phyloP scores from a whole-genome alignment of 2,113 vertebrate species.

The Phalacrocorax brasilianus region DNA sequence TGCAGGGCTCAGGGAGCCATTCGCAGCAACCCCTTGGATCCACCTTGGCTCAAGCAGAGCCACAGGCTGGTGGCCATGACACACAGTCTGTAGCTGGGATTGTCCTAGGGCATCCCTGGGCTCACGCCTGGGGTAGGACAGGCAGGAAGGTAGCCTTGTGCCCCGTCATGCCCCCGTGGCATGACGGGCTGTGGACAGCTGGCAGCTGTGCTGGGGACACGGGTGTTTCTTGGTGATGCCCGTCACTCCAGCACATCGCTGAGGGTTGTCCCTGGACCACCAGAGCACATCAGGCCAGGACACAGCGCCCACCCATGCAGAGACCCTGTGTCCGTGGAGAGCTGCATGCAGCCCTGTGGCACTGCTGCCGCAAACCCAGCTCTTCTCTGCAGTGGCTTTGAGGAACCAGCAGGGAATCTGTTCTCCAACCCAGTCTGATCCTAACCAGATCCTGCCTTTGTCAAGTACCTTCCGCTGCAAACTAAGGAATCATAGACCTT shows the following conservation, averaged over 20 bases:
- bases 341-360: fast-evolving
- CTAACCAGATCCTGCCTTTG: not conserved
- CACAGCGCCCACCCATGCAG: fast-evolving
- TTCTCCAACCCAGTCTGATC: not conserved
- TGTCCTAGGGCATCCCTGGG: not conserved
- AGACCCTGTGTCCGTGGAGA: not conserved
- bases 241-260: fast-evolving
- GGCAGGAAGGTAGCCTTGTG: fast-evolving
- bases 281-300: fast-evolving
- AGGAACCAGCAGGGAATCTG: not conserved
- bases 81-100: not conserved
- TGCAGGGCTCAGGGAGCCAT: fast-evolving
- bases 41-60: not conserved
- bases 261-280: not conserved
- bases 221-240: not conserved
- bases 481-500: not conserved
- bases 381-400: not conserved
- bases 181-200: fast-evolving
- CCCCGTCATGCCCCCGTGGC: fast-evolving
- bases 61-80: not conserved
- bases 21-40: fast-evolving
- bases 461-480: not conserved
- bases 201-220: not conserved
- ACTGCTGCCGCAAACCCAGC: fast-evolving
- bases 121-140: fast-evolving